A percentile compares a stretch with the other conserved stretches of the same genome.
Evolutionary conservation across 2,113 vertebrate species (phyloP).

Genomic region (Trematomus loennbergii): DNA sequence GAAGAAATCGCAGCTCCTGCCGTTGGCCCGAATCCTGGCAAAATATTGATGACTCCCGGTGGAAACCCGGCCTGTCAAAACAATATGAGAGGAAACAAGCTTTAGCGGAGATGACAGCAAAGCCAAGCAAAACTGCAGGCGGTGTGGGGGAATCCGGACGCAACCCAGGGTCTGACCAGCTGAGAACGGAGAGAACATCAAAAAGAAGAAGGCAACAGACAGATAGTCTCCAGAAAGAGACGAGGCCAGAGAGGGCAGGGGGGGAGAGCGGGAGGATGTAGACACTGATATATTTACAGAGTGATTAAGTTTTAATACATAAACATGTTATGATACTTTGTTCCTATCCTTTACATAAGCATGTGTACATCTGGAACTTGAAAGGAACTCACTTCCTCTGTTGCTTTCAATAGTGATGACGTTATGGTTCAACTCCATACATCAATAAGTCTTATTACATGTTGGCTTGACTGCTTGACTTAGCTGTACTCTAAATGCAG

Average conservation of each 20-base stretch:
- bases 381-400: neutral
- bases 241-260: conserved; percentile 50
- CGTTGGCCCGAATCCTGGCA: conserved; percentile 96
- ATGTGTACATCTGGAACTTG: too few relatives aligned
- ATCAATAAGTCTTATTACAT: conserved; percentile 16
- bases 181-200: conserved; percentile 75
- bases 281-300: conserved; percentile 48
- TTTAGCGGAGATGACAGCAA: conserved; percentile 81
- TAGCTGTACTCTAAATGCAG: neutral
- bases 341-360: neutral
- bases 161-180: conserved; percentile 77
- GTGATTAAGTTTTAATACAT: conserved; percentile 50
- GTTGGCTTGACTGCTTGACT: conserved; percentile 1
- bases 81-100: conserved; percentile 85
- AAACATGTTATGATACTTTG: conserved; percentile 33
- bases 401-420: neutral
- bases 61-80: conserved; percentile 98
- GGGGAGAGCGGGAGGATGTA: conserved; percentile 44
- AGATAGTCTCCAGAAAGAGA: conserved; percentile 73
- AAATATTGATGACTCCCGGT: conserved; percentile 99
- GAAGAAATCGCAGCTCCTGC: conserved; percentile 95
- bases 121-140: conserved; percentile 78
- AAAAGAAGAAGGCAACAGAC: conserved; percentile 74
- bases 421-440: conserved; percentile 4
- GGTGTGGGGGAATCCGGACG: conserved; percentile 78